Evolutionary conservation across 2,113 vertebrate genomes (phyloP).

Genomic region (Channa argus): DNA sequence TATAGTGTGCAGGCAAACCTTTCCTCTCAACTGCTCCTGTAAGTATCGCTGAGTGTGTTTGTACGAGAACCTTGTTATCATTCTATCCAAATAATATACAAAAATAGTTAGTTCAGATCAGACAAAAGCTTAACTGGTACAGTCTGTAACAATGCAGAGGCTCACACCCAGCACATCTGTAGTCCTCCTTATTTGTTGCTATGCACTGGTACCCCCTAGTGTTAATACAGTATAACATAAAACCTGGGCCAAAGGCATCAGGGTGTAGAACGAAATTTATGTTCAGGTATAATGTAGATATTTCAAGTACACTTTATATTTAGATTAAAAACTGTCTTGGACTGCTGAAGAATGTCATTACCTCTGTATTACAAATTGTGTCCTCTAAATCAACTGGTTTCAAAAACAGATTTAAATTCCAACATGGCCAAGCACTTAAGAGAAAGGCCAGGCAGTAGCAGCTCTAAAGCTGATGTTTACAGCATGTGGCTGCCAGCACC

Average conservation of each 20-base stretch:
- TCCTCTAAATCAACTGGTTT: constrained; percentile 5
- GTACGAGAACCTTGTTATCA: too few species aligned
- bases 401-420: not conserved
- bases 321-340: not conserved
- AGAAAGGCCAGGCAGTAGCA: not conserved
- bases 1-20: too few species aligned
- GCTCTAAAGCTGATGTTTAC: constrained; percentile 18
- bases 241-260: not conserved
- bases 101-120: too few species aligned
- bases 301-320: constrained; percentile 6
- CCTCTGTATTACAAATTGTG: not conserved
- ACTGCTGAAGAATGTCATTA: not conserved
- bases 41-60: too few species aligned
- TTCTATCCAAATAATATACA: too few species aligned
- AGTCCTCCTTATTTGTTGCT: not conserved
- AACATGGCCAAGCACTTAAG: not conserved
- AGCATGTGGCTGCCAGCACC: constrained; percentile 23
- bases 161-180: not conserved
- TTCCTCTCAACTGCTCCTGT: too few species aligned
- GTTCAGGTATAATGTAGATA: not conserved
- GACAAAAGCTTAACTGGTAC: too few species aligned
- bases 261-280: not conserved
- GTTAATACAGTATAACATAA: constrained; percentile 6
- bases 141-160: too few species aligned
- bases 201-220: constrained; percentile 56